phyloP scores from a whole-genome alignment of 2,888 invertebrate genomes.

The Pogonocherus hispidulus region DNA sequence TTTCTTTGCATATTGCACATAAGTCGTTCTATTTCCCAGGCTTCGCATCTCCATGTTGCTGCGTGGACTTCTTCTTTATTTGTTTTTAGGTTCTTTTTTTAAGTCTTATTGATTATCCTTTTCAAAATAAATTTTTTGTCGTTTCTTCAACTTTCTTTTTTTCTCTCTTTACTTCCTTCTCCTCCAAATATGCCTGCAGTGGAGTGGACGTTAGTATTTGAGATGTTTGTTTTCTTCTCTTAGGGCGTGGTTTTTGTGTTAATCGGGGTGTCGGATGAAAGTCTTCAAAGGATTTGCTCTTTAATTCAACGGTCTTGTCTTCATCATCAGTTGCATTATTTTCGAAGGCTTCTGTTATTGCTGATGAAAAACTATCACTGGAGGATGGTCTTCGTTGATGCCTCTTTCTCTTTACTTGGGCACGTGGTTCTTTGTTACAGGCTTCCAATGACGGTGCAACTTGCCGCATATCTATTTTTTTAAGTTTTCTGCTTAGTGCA shows the following conservation, averaged over 20 bases:
- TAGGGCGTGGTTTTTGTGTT: slow-evolving; percentile 29
- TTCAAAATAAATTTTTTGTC: slow-evolving; percentile 17
- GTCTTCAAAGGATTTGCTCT: slow-evolving; percentile 33
- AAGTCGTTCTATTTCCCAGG: background rate
- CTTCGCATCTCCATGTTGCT: too few relatives aligned
- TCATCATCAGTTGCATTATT: slow-evolving; percentile 16
- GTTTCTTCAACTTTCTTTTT: slow-evolving; percentile 17
- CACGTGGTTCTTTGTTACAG: too few relatives aligned
- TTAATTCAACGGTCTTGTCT: slow-evolving; percentile 27
- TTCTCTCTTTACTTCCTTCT: slow-evolving; percentile 31
- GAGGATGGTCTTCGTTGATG: slow-evolving; percentile 19
- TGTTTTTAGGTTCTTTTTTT: background rate
- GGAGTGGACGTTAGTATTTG: slow-evolving; percentile 30
- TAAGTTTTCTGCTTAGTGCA: too few relatives aligned
- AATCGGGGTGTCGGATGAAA: slow-evolving; percentile 27
- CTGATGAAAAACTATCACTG: slow-evolving; percentile 25
- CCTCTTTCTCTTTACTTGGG: background rate
- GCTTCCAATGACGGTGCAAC: too few relatives aligned
- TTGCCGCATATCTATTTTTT: background rate
- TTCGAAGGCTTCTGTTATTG: slow-evolving; percentile 14
- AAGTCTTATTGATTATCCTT: background rate
- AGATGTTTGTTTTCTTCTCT: slow-evolving; percentile 33
- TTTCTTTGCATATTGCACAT: background rate
- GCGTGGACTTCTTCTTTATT: background rate
- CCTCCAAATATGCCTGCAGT: slow-evolving; percentile 23